phyloP scores from a whole-genome alignment of 2,797 vertebrate species.

The Denticeps clupeoides region DNA sequence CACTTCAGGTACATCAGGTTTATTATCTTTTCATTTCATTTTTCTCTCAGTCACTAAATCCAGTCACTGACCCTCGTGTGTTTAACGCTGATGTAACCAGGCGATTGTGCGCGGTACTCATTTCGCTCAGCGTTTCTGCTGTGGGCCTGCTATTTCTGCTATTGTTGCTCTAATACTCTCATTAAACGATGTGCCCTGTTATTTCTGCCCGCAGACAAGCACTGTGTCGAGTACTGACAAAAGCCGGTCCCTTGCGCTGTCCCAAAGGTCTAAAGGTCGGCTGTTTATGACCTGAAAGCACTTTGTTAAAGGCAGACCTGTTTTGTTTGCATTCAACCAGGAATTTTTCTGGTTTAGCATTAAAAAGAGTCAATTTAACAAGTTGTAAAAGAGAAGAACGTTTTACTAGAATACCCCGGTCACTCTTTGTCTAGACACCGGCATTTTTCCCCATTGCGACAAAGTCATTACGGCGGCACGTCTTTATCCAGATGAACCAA shows the following conservation, averaged over 20 bases:
- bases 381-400: conserved; percentile 3
- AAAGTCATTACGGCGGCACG: neutral
- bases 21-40: neutral
- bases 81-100: conserved; percentile 44
- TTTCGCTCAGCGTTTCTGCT: conserved; percentile 38
- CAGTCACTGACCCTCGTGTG: neutral
- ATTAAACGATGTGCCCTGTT: conserved; percentile 35
- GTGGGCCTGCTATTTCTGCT: conserved; percentile 40
- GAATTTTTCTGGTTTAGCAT: conserved; percentile 12
- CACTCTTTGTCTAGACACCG: neutral
- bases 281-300: conserved; percentile 31
- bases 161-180: conserved; percentile 51
- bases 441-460: neutral
- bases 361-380: neutral
- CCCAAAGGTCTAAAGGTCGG: conserved; percentile 38
- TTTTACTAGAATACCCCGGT: neutral
- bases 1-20: too few species aligned
- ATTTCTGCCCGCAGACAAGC: conserved; percentile 41
- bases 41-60: neutral
- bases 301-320: conserved; percentile 18
- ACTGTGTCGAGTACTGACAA: too few species aligned
- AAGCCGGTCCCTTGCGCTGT: conserved; percentile 24
- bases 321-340: conserved; percentile 12
- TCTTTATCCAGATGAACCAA: neutral
- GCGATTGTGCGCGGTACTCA: conserved; percentile 34